Base-by-base conservation (phyloP, 2,113 vertebrate genomes). In the Corynorhinus townsendii region DNA sequence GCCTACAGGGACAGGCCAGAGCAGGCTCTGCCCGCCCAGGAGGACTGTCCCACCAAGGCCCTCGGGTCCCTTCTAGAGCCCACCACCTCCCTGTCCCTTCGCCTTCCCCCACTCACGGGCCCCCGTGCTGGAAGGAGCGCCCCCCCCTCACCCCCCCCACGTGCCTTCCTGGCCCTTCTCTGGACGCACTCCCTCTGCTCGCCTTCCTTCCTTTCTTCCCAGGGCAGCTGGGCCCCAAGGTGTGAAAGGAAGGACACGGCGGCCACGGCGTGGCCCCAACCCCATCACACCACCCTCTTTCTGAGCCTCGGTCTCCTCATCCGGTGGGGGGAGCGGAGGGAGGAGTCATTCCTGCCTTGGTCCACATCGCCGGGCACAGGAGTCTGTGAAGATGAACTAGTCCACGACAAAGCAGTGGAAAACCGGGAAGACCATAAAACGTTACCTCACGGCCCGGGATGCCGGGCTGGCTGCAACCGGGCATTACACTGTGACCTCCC, bases 341-440 rank as follows among this genome's bases (percentile, higher is more conserved):
- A 30, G 64, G 64, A 33, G 16, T 11, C 5, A 11, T 11, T 47
- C 86, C 56, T 20, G 40, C 64, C 24, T 90, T 40, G 22, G 81
- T 40, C 83, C 19, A 73, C 86, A 92, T 86, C 17, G 1, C 24
- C 19, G 35, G 30, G 80, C 64, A 38, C 6, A 40, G 79, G 52
- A 80, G 83, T 90, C 96, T 95, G 64, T 89, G 86, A 97, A 96
- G 64, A 82, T 24, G 38, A 68, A 94, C 76, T 28, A 77, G 86
- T 1, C 5, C 1, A 7, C 75, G 93, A 86, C 77, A 91, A 93
- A 95, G 90, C 11, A 45, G 56, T 54, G 91, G 79, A 89, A 89
- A 83, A 64, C 64, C 19, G 28, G 64, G n/a, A 8, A 52, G 30
- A 26, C 62, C 5, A 15, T 94, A 97, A 97, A 94, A 86, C 17